Evolutionary conservation across 2,113 vertebrate genomes (phyloP).

Genomic region (Archilochus colubris): DNA sequence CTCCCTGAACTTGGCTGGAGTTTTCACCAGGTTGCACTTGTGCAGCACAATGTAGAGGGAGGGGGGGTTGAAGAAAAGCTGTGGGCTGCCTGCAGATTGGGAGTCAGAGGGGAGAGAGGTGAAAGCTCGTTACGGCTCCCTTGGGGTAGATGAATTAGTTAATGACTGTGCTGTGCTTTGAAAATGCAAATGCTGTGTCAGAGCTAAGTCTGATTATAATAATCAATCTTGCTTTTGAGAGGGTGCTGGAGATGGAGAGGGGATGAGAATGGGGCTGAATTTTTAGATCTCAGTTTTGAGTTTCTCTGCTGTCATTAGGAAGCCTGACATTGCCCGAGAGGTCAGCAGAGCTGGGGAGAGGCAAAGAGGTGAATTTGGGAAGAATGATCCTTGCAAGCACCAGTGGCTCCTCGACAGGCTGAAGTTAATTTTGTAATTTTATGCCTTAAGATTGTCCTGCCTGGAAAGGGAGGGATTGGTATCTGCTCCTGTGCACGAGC

Average conservation of each 20-base stretch:
- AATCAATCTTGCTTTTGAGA: constrained; percentile 62
- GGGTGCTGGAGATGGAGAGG: constrained; percentile 9
- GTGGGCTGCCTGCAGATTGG: neutral
- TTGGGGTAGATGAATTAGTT: constrained; percentile 60
- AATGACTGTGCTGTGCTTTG: constrained; percentile 65
- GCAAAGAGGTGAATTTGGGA: neutral
- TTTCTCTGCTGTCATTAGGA: neutral
- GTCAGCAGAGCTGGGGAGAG: neutral
- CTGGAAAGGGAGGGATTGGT: neutral
- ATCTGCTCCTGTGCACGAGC: neutral
- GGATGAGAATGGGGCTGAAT: constrained; percentile 19
- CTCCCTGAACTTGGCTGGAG: neutral
- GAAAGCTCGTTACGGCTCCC: constrained; percentile 50
- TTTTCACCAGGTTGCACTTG: neutral
- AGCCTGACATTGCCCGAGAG: neutral
- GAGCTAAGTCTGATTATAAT: constrained; percentile 63
- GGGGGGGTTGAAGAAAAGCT: neutral
- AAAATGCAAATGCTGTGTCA: constrained; percentile 69
- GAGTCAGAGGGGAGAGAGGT: constrained; percentile 49
- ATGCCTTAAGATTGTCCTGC: neutral
- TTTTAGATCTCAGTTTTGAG: neutral
- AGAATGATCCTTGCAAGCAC: neutral
- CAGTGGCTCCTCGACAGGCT: neutral
- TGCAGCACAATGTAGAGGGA: neutral
- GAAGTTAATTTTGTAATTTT: neutral